Percentiles rank a stretch among this genome's conserved stretches.
These are phyloP conservation scores for Plectus sambesii DNA, from an alignment of 1,140 invertebrate genomes.

Conservation along the genomic window DNA sequence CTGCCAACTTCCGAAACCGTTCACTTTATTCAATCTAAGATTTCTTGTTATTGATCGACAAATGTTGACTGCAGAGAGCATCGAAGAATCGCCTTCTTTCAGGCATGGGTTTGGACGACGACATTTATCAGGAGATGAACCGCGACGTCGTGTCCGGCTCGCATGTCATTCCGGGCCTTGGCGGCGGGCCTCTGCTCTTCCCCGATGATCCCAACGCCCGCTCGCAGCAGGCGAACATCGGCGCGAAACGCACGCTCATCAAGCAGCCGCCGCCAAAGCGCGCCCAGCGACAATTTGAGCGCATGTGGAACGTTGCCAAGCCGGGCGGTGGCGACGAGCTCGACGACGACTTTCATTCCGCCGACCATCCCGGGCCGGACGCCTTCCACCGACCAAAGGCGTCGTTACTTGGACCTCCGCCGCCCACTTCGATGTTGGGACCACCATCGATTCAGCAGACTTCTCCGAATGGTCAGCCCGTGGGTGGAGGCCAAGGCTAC, in stretches of 20 bases:
- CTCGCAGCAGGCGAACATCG: slow-evolving; percentile 1
- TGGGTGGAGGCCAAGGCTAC: too few relatives aligned
- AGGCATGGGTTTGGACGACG: slow-evolving; percentile 84
- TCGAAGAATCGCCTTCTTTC: slow-evolving; percentile 59
- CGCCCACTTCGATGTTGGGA: slow-evolving; percentile 10
- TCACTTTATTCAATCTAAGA: too few relatives aligned
- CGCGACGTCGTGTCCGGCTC: slow-evolving; percentile 23
- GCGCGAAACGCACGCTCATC: slow-evolving; percentile 23
- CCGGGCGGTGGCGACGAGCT: slow-evolving; percentile 15
- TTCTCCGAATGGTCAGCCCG: too few relatives aligned
- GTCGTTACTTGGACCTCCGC: slow-evolving; percentile 12
- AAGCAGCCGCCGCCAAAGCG: slow-evolving; percentile 42
- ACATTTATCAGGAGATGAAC: slow-evolving; percentile 33
- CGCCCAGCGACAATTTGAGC: slow-evolving; percentile 39
- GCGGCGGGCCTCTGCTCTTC: background rate
- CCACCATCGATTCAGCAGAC: too few relatives aligned
- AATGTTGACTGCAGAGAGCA: slow-evolving; percentile 62
- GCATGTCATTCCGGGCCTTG: slow-evolving; percentile 6
- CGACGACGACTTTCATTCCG: background rate
- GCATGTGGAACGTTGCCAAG: slow-evolving; percentile 37
- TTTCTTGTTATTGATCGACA: slow-evolving; percentile 46
- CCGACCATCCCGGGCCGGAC: background rate
- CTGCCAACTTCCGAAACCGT: slow-evolving; percentile 32
- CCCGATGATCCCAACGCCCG: background rate
- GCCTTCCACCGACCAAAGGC: slow-evolving; percentile 7